Base-by-base conservation (phyloP, 2,113 vertebrate genomes). In the Oreocharis arfaki region DNA sequence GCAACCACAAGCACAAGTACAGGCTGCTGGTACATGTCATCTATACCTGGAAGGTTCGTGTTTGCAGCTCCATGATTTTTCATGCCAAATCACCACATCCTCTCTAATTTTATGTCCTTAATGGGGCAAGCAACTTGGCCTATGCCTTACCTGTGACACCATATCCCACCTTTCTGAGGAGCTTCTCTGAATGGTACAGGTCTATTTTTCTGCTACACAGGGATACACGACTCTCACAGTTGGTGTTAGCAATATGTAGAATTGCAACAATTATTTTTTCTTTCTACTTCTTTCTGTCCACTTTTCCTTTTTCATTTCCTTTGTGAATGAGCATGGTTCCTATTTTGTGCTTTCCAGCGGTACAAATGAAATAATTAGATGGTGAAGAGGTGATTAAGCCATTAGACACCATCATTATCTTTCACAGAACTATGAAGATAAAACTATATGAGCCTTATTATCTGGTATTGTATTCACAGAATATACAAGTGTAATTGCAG, bases 181-280 rank as follows among this genome's bases (percentile, higher is more conserved):
- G 26, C 12, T 64, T 52, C 80, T 80, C 30, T 74, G 55, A 70
- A 46, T 11, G 33, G 32, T 27, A 16, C 16, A 69, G 42, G 41
- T 73, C 68, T 63, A 17, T 33, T 73, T 59, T 80, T 42, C 60
- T 14, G 2, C 35, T 35, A 2, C 27, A 30, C 26, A 65, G 9
- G 27, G 26, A 35, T 35, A 37, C 13, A 32, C 0, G 1, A 3
- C 49, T n/a, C 32, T 73, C 49, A 46, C 4, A 46, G n/a, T 1
- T 76, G 12, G 10, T 63, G 26, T 46, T 57, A 63, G 20, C 44
- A 67, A 19, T 52, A 21, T 12, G 8, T 27, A 73, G 20, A 46
- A 61, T 52, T 91, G 76, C 9, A 56, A 50, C 3, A 39, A 19
- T 3, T 35, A 7, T 35, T 84, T 73, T 77, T 91, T 41, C 53